These are phyloP conservation scores for Ochotona curzoniae DNA, from an alignment of 2,113 vertebrate genomes.

Conservation along the genomic window DNA sequence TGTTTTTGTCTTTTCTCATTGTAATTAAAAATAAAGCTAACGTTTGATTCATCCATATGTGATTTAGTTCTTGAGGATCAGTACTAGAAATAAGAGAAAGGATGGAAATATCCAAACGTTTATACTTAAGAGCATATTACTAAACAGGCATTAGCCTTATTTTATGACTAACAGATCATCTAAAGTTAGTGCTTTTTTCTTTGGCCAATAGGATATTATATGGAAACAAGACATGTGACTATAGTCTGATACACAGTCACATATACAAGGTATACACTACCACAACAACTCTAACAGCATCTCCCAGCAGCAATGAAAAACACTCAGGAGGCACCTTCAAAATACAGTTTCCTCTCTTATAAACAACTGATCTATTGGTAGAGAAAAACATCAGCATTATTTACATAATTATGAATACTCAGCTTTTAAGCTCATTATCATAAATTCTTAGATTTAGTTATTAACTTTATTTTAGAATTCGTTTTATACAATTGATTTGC, in stretches of 20 bases:
- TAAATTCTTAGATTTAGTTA: not conserved
- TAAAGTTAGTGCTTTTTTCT: not conserved
- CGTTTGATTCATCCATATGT: not conserved
- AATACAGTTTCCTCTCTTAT: not conserved
- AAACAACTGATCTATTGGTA: not conserved
- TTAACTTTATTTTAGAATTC: not conserved
- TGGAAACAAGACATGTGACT: not conserved
- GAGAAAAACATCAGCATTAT: not conserved
- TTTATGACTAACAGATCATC: not conserved
- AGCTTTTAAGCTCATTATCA: not conserved
- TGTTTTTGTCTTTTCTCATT: no score
- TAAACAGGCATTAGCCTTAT: not conserved
- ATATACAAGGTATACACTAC: not conserved
- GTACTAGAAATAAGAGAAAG: not conserved
- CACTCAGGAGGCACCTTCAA: not conserved
- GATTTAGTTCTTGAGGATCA: not conserved
- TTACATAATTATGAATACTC: not conserved
- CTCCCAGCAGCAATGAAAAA: not conserved
- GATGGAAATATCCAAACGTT: not conserved
- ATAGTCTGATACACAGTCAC: not conserved
- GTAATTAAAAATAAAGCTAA: not conserved
- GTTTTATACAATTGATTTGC: not conserved
- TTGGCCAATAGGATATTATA: not conserved
- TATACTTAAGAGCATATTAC: not conserved
- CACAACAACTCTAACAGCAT: rapidly evolving